phyloP scores from a whole-genome alignment of 2,888 invertebrate species.

The Alsophila aescularia region DNA sequence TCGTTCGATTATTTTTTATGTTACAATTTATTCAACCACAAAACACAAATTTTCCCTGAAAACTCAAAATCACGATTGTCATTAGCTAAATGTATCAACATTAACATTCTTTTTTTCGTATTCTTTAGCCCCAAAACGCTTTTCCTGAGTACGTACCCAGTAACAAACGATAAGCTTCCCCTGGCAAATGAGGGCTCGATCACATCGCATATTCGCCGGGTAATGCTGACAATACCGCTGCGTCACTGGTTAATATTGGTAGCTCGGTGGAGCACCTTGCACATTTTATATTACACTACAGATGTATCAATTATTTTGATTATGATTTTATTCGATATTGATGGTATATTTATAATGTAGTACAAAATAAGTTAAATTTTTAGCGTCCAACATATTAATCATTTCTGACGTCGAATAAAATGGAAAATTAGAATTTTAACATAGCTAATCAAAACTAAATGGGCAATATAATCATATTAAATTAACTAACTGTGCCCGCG shows the following conservation, averaged over 20 bases:
- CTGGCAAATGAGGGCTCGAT: constrained; percentile 23
- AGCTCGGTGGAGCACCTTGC: background rate
- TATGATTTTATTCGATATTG: background rate
- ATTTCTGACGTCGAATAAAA: too few relatives aligned
- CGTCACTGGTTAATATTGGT: constrained; percentile 25
- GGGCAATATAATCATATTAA: too few relatives aligned
- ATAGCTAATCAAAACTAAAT: too few relatives aligned
- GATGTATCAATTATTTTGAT: constrained; percentile 1
- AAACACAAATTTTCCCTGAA: too few relatives aligned
- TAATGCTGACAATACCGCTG: constrained; percentile 21
- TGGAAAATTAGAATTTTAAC: too few relatives aligned
- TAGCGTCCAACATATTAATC: too few relatives aligned
- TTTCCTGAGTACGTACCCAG: constrained; percentile 1
- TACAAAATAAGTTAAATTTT: background rate
- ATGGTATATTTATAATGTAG: background rate
- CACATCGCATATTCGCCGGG: constrained; percentile 15
- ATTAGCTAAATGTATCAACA: too few relatives aligned
- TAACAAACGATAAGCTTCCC: constrained; percentile 16
- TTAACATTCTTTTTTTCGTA: background rate
- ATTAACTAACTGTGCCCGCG: too few relatives aligned
- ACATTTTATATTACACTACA: background rate
- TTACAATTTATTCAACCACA: too few relatives aligned
- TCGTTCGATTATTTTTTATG: too few relatives aligned
- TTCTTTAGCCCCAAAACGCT: background rate
- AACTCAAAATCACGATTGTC: too few relatives aligned